Evolutionary conservation across 1,140 invertebrate genomes (phyloP).

Genomic region (Bombus ignitus): DNA sequence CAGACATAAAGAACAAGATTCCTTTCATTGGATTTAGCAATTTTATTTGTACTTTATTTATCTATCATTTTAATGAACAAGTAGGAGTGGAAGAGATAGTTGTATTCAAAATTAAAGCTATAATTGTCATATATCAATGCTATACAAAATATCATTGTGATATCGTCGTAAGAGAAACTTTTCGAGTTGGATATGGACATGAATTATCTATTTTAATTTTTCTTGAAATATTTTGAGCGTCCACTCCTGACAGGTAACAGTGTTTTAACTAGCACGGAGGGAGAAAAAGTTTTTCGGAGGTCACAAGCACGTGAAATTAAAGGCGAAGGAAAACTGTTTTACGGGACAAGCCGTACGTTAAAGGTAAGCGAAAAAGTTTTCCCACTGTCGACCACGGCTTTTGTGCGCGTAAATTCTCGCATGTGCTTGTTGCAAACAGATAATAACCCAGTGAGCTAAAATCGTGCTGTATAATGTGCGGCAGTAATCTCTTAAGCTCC

Average conservation of each 20-base stretch:
- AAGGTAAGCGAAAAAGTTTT: conserved; percentile 33
- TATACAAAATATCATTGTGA: too few relatives aligned
- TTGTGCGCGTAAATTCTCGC: conserved; percentile 24
- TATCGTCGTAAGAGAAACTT: neutral
- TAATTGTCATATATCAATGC: too few relatives aligned
- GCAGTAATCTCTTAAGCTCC: neutral
- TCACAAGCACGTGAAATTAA: conserved; percentile 34
- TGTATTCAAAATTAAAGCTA: too few relatives aligned
- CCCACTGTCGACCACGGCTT: neutral
- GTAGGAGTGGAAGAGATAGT: too few relatives aligned
- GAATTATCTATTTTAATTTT: neutral
- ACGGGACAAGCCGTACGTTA: conserved; percentile 26
- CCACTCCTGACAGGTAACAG: neutral
- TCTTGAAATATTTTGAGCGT: neutral
- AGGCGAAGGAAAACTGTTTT: conserved; percentile 32
- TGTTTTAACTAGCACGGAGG: neutral
- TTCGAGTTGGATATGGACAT: neutral
- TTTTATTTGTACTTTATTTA: neutral
- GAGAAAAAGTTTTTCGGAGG: conserved; percentile 5
- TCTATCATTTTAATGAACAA: too few relatives aligned
- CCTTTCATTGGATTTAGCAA: neutral
- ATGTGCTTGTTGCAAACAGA: neutral
- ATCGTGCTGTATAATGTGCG: conserved; percentile 1
- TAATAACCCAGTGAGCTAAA: conserved; percentile 2
- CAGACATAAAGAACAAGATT: neutral